Evolutionary conservation across 2,888 invertebrate genomes (phyloP).

Genomic region (Cheilosia pagana): DNA sequence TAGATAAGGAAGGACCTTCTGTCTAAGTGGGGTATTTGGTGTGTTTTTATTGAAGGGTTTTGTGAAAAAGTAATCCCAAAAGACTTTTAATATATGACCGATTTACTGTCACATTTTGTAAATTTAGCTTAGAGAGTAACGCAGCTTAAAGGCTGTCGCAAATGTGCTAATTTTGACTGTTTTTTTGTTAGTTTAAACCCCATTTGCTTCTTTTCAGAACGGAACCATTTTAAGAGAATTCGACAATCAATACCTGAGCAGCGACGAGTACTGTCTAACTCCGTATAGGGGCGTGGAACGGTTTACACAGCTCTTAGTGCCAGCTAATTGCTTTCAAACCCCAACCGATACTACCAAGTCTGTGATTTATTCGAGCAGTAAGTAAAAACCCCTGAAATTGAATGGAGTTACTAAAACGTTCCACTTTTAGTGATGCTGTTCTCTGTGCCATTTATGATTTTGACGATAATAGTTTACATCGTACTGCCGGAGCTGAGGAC

Average conservation of each 20-base stretch:
- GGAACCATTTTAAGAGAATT: conserved; percentile 79
- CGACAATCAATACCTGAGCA: conserved; percentile 76
- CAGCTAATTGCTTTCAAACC: conserved; percentile 79
- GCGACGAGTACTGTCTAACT: conserved; percentile 80
- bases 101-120: too few relatives aligned
- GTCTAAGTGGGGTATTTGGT: too few relatives aligned
- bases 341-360: conserved; percentile 75
- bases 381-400: conserved; percentile 39
- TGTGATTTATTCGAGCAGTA: conserved; percentile 80
- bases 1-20: too few relatives aligned
- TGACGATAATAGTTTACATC: conserved; percentile 89
- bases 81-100: too few relatives aligned
- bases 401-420: not conserved
- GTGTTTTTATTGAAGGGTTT: too few relatives aligned
- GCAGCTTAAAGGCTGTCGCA: too few relatives aligned
- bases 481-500: conserved; percentile 89
- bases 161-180: too few relatives aligned
- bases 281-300: conserved; percentile 76
- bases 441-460: conserved; percentile 89
- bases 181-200: too few relatives aligned
- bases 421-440: conserved; percentile 86
- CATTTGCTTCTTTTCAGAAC: conserved; percentile 75
- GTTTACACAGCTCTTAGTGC: conserved; percentile 77
- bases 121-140: too few relatives aligned
- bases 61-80: too few relatives aligned